phyloP scores from a whole-genome alignment of 2,888 invertebrate species.

The Cryptus viduatorius region DNA sequence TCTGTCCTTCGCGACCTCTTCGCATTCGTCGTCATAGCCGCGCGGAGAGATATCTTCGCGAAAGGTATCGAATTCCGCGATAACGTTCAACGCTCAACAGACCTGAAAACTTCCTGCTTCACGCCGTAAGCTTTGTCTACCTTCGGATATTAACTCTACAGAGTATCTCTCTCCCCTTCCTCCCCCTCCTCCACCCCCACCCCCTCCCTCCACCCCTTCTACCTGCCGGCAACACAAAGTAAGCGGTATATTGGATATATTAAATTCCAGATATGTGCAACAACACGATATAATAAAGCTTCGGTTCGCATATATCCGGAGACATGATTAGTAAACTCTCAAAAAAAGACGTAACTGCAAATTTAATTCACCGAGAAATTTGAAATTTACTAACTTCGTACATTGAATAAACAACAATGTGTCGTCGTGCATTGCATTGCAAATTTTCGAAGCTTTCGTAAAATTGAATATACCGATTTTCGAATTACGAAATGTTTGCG shows the following conservation, averaged over 20 bases:
- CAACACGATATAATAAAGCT: neutral
- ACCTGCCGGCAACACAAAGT: too few species aligned
- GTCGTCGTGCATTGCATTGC: too few species aligned
- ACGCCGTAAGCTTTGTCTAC: neutral
- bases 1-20: conserved; percentile 3
- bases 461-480: too few species aligned
- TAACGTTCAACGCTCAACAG: neutral
- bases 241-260: neutral
- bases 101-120: neutral
- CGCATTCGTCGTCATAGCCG: conserved; percentile 12
- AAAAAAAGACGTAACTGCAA: neutral
- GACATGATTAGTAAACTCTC: neutral
- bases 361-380: neutral
- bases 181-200: too few species aligned
- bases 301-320: too few species aligned
- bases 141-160: neutral
- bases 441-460: too few species aligned
- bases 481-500: too few species aligned
- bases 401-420: too few species aligned
- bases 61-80: conserved; percentile 30
- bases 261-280: neutral
- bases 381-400: neutral
- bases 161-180: neutral
- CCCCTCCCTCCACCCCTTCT: too few species aligned
- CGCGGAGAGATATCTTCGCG: neutral